Evolutionary conservation across 1,140 invertebrate species (phyloP).

Genomic region (Paramacrobiotus metropolitanus): DNA sequence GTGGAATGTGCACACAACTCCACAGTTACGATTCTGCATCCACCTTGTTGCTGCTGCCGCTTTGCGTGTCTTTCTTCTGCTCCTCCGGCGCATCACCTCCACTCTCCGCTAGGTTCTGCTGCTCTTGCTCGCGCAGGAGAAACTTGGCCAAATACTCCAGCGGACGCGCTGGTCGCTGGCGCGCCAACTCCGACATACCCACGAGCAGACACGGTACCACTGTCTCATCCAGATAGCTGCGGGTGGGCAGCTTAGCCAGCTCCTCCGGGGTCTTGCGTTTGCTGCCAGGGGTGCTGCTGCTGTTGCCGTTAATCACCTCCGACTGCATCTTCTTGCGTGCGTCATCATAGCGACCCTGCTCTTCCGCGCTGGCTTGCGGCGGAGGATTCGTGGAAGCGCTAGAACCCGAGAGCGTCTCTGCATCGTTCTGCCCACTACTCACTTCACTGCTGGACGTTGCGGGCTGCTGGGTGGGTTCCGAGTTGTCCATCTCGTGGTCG

Average conservation of each 20-base stretch:
- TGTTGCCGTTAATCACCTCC: neutral
- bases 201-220: neutral
- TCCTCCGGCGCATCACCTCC: neutral
- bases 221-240: neutral
- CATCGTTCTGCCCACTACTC: too few relatives aligned
- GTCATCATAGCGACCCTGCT: neutral
- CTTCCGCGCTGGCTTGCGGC: constrained; percentile 8
- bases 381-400: too few relatives aligned
- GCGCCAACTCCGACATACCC: neutral
- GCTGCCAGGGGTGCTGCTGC: neutral
- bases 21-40: too few relatives aligned
- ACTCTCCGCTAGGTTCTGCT: neutral
- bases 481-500: too few relatives aligned
- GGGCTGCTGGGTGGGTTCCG: too few relatives aligned
- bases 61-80: neutral
- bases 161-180: neutral
- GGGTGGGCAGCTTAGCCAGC: neutral
- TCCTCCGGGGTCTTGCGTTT: neutral
- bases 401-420: too few relatives aligned
- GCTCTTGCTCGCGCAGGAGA: neutral
- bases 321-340: neutral
- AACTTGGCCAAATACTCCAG: neutral
- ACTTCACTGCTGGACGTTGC: too few relatives aligned
- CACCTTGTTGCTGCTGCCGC: neutral
- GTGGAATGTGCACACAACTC: too few relatives aligned